Base-by-base conservation (phyloP, 2,797 vertebrate genomes). In the Acrossocheilus wenchowensis region DNA sequence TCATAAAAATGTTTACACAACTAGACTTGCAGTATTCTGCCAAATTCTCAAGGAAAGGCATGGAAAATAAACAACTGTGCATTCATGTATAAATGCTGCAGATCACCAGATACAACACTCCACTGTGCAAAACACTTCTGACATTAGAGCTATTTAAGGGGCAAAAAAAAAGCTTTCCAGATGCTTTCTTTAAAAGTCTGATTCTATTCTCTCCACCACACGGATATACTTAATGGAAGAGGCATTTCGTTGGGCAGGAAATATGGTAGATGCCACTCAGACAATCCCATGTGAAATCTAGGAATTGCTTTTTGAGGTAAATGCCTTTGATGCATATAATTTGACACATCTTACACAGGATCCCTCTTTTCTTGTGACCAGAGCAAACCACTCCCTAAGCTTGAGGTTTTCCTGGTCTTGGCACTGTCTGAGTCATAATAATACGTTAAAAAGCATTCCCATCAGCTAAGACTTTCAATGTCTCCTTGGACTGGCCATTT, bases 381-480 rank as follows among this genome's bases (percentile, higher is more conserved):
- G 85, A 89, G 72, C 90, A 92, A 95, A 95, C 94, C 93, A 94
- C 95, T 95, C 95, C 95, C 94, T 94, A 89, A 89, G 91, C 92
- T 92, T 92, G 92, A 94, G 94, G 92, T 93, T 94, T 93, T 89
- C 87, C 93, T 89, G 88, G 87, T 88, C 87, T 93, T 89, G 89
- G 87, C 86, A 87, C 83, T 90, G 87, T 87, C 90, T 95, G 95
- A 96, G 91, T 95, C 95, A 96, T 94, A 94, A 93, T 92, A 90
- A 89, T 88, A 92, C 89, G 94, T 95, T 95, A 95, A 95, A 96
- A 95, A 92, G 90, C 92, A 89, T 93, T 93, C 91, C 91, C 94
- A 94, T 95, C 94, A 93, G 92, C 91, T 90, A 90, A 90, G 89
- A 90, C 90, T 87, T 90, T 90, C 88, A 87, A 92, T 83, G 89